Evolutionary conservation across 1,140 invertebrate species (phyloP), one percentile per base, ranked within the genome.

Genomic region (fruit fly (Drosophila melanogaster)): DNA sequence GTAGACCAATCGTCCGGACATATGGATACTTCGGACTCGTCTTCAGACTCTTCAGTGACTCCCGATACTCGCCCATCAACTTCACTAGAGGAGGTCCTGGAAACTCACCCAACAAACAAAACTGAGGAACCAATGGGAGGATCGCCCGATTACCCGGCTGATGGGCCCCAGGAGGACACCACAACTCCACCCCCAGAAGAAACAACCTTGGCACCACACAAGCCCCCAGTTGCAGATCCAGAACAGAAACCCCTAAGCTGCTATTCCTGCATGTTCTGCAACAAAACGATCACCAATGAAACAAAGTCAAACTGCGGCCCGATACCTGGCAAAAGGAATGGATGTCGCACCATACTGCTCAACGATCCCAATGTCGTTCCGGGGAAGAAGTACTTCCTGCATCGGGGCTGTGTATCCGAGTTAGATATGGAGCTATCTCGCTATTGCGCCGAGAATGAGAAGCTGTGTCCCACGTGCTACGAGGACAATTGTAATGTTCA

Each of bases 341-440:
- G 60, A 44, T 67, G 64, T 19, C 50, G 17, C 4, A 65, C 60
- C 30, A 40, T 59, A 7, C 22, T 65, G 8, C 37, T 67, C 5
- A 22, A 12, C 10, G 35, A 67, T 24, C 14, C 22, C 7, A 43
- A 50, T n/a, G 4, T 51, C 4, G 1, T 35, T n/a, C 33, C 44
- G 76, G 72, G 37, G 26, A 67, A 87, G 24, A 72, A 66, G 0
- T 79, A 55, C 49, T 55, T 72, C 4, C 53, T 87, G 0, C 66
- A 49, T 22, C 83, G 90, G 1, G 90, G 90, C n/a, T 91, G 90
- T 22, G n/a, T 61, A 3, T 46, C 72, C 3, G 81, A 90, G 7
- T 41, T 91, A 4, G 66, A 4, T 54, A 61, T 2, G 44, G 44
- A 19, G 55, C 59, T 0, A 0, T 54, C 12, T 15, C 11, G 0